Percentiles rank a stretch among this genome's conserved stretches.
phyloP scores from a whole-genome alignment of 2,113 vertebrate genomes.

The Chaenogobius annularis region DNA sequence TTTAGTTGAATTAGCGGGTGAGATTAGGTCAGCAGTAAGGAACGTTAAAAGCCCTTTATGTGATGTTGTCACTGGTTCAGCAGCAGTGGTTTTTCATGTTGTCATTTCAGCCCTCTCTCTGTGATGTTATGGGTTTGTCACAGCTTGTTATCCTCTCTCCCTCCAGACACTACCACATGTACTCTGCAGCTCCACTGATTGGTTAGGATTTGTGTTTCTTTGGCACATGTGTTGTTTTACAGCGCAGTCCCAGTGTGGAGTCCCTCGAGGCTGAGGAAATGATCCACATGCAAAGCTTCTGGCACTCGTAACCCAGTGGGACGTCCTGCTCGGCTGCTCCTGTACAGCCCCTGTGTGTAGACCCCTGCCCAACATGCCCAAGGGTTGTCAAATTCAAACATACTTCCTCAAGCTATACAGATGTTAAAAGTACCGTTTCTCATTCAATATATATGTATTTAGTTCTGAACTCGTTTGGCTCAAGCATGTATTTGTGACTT shows the following conservation, averaged over 20 bases:
- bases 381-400: no score
- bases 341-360: constrained; percentile 32
- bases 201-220: constrained; percentile 36
- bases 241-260: constrained; percentile 47
- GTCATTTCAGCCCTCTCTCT: constrained; percentile 18
- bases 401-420: no score
- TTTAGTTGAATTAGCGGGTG: neutral
- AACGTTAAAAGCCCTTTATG: neutral
- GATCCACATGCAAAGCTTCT: constrained; percentile 69
- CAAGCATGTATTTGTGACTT: no score
- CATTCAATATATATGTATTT: no score
- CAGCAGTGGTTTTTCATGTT: neutral
- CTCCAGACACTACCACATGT: constrained; percentile 14
- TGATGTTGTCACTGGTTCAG: neutral
- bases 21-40: neutral
- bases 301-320: constrained; percentile 68
- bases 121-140: constrained; percentile 45
- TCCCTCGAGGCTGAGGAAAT: constrained; percentile 64
- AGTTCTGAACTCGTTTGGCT: no score
- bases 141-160: constrained; percentile 52
- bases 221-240: constrained; percentile 65
- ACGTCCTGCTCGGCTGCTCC: constrained; percentile 57
- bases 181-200: constrained; percentile 39
- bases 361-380: constrained; percentile 38
- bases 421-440: no score